A percentile compares a stretch with the other conserved stretches of the same genome.
Conservation (phyloP, 1,140 invertebrate genomes). For the Caenorhabditis elegans region WBcel235 BX284605.5:4653001-4653500, state of each 20-base stretch:
- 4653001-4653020: background rate
- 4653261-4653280: slow-evolving; percentile 2
- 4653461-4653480: background rate
- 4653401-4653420: background rate
- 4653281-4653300: slow-evolving; percentile 8
- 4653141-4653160: background rate
- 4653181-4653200: slow-evolving; percentile 3
- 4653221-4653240: slow-evolving; percentile 21
- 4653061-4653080: background rate
- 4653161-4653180: slow-evolving; percentile 1
- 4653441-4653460: background rate
- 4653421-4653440: background rate
- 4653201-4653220: slow-evolving; percentile 10
- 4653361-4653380: slow-evolving; percentile 6
- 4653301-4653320: slow-evolving; percentile 2
- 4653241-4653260: slow-evolving; percentile 20
- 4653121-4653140: slow-evolving; percentile 16
- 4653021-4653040: background rate
- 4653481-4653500: slow-evolving; percentile 7
- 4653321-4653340: slow-evolving; percentile 15
- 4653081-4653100: background rate
- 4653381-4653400: slow-evolving; percentile 11
- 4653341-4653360: background rate
- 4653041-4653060: slow-evolving; percentile 1
- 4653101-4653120: background rate